Evolutionary conservation across 2,113 vertebrate species (phyloP).

Genomic region (Stigmatopora argus): DNA sequence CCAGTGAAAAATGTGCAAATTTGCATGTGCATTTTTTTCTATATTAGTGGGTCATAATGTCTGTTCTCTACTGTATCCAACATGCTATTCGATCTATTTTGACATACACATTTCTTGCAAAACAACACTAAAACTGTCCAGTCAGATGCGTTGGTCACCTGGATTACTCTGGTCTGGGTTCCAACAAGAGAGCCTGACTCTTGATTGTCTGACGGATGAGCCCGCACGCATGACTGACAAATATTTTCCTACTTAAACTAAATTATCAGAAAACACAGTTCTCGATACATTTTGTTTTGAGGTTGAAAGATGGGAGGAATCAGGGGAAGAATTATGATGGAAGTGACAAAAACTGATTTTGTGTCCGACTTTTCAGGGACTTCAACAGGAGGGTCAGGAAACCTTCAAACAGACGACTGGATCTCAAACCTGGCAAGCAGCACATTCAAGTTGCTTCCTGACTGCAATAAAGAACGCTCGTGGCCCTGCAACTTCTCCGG

Average conservation of each 20-base stretch:
- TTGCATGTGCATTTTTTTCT: slow-evolving; percentile 15
- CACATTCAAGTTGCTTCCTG: slow-evolving; percentile 54
- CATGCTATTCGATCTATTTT: slow-evolving; percentile 18
- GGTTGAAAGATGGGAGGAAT: slow-evolving; percentile 2
- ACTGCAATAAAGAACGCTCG: slow-evolving; percentile 62
- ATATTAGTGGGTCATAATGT: slow-evolving; percentile 8
- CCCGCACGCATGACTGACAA: slow-evolving; percentile 10
- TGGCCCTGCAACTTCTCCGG: slow-evolving; percentile 61
- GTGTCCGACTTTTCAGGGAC: slow-evolving; percentile 16
- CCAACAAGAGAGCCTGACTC: slow-evolving; percentile 27
- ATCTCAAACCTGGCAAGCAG: slow-evolving; percentile 22
- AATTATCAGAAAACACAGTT: neutral
- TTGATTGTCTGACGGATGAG: slow-evolving; percentile 44
- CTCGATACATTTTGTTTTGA: neutral
- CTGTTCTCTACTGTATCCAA: slow-evolving; percentile 40
- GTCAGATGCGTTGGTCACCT: slow-evolving; percentile 26
- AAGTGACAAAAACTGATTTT: neutral
- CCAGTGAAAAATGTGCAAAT: slow-evolving; percentile 30
- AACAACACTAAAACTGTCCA: slow-evolving; percentile 15
- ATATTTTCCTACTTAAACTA: neutral
- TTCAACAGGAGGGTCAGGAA: slow-evolving; percentile 11
- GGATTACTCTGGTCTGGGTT: slow-evolving; percentile 21
- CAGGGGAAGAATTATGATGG: neutral
- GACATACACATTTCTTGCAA: neutral
- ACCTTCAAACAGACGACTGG: slow-evolving; percentile 47